Base-by-base conservation (phyloP, 2,888 invertebrate genomes). In the Erpobdella octoculata region DNA sequence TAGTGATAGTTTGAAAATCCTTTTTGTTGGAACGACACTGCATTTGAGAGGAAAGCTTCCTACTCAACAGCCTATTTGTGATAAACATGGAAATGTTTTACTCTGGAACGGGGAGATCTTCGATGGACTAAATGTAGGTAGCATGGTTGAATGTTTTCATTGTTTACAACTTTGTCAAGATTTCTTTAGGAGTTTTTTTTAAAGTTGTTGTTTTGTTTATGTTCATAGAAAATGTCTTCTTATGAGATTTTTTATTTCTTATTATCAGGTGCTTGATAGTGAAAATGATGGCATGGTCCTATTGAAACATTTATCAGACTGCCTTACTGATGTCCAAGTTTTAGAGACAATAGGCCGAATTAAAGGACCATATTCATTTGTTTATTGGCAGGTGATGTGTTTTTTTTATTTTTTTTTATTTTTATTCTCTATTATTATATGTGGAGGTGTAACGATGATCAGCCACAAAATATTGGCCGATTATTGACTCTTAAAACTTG, bases 31-130 rank as follows among this genome's bases (percentile, higher is more conserved):
- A 3, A 84, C 85, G 80, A 90, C 93, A 8, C 84, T 95, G 66
- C 93, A 93, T 90, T 89, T 91, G 83, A 91, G 93, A 84, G 94
- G 94, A 2, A 15, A 5, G n/a, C 71, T 81, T 25, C 79, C 88
- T 2, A 86, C 86, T 2, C 77, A 78, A 37, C 95, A 95, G 81
- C 95, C 95, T 0, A 76, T 85, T 15, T 70, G 87, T 35, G 86
- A 87, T 80, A 82, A 83, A 12, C 80, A 75, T 46, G 85, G 86
- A 33, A 89, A 90, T 75, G 80, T 89, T 70, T 85, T 95, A 71
- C 82, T 93, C 31, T 93, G 90, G 86, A 95, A 95, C 85, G 95
- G 94, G 36, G 94, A 96, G 84, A 87, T 92, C 76, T 94, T 90
- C 84, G 87, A 85, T 74, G 86, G 86, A 48, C 76, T 80, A 53